Base-by-base conservation (phyloP, 1,140 invertebrate species). In the Hylyphantes graminicola region DNA sequence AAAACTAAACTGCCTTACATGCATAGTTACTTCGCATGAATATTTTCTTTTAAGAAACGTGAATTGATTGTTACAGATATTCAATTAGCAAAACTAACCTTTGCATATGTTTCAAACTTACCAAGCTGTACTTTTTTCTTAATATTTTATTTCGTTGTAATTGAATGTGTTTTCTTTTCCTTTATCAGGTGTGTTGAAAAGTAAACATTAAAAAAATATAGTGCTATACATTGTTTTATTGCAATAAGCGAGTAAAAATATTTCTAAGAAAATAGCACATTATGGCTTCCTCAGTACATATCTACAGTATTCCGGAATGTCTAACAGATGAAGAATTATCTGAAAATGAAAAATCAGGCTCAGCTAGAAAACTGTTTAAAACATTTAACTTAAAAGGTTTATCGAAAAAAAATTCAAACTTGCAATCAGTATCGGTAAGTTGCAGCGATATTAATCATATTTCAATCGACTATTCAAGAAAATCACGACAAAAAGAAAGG, bases 261-360 rank as follows among this genome's bases (percentile, higher is more conserved):
- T 59, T 59, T 59, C 12, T 13, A 13, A 13, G 8, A 12, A 13
- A 59, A 6, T 13, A 7, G 7, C 0, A 65, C 9, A 21, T 17
- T 35, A 65, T 65, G 63, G 19, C 63, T 65, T 15, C 8, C 4
- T 70, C 67, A 13, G 57, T 74, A 53, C 72, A 61, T 5, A 77
- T 77, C 17, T 61, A 77, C n/a, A 77, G 75, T 17, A 77, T 77
- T 54, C 75, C 75, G 7, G 75, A 77, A 35, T 77, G 75, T 35
- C 54, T 51, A 2, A 77, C 75, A 3, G 75, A 77, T 17, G 75
- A 77, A 64, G 75, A 77, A 54, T 50, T 51, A 2, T 65, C 65
- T 53, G 59, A 77, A 65, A 65, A 54, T 8, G 59, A 54, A 77
- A 12, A 15, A 12, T 12, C 17, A 61, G 12, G 57, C 57, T 61